phyloP scores from a whole-genome alignment of 2,888 invertebrate genomes.

The Stenodema calcarata region DNA sequence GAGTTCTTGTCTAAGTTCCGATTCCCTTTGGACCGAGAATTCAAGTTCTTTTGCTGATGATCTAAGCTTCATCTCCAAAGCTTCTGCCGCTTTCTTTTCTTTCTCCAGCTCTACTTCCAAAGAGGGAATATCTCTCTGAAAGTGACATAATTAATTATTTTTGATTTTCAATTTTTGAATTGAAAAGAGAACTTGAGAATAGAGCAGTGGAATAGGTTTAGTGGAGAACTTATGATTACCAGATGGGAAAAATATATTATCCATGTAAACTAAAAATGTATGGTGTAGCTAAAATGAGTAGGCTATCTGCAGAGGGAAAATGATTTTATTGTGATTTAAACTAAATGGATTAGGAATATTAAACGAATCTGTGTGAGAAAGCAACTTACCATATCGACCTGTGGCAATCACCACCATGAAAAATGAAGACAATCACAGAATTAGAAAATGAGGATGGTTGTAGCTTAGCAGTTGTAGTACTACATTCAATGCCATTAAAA shows the following conservation, averaged over 20 bases:
- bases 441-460: background rate
- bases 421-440: conserved; percentile 20
- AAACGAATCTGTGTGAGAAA: background rate
- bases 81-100: conserved; percentile 74
- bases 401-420: conserved; percentile 29
- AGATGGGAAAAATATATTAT: too few species aligned
- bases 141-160: background rate
- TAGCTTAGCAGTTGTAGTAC: too few species aligned
- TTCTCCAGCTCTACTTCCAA: conserved; percentile 78
- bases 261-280: too few species aligned
- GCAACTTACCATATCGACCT: conserved; percentile 55
- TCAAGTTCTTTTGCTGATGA: conserved; percentile 79
- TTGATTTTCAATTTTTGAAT: background rate
- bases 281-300: too few species aligned
- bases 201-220: too few species aligned
- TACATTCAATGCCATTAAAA: too few species aligned
- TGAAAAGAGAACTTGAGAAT: background rate
- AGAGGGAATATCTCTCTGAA: conserved; percentile 51
- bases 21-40: conserved; percentile 77
- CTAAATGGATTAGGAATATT: too few species aligned
- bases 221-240: too few species aligned
- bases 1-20: conserved; percentile 78
- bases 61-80: conserved; percentile 77
- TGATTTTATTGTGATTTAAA: too few species aligned
- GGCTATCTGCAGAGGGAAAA: too few species aligned